These are phyloP conservation scores for Aphrocallistes beatrix DNA, from an alignment of 37 sponge, comb jelly and placozoan species.

Conservation along the genomic window DNA sequence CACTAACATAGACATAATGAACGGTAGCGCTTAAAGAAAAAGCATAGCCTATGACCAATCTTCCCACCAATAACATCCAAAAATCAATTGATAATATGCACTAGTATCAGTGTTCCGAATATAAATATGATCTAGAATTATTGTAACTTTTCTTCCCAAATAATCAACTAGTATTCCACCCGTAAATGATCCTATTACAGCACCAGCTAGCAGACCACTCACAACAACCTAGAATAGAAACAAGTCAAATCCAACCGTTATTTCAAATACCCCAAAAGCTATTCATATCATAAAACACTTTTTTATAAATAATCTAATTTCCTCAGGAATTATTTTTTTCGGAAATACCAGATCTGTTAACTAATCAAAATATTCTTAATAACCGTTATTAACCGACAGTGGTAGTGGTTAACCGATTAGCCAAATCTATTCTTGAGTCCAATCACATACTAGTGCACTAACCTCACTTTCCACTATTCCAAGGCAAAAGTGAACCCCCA, in stretches of 20 bases:
- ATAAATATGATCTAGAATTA: constrained; percentile 24
- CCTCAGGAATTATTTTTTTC: no score
- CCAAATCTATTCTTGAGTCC: not conserved
- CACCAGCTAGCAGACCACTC: not conserved
- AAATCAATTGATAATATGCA: not conserved
- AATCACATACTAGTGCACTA: not conserved
- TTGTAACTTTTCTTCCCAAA: not conserved
- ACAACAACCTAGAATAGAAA: not conserved
- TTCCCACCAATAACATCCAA: constrained; percentile 22
- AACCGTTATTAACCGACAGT: no score
- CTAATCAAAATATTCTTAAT: no score
- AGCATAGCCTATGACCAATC: constrained; percentile 41
- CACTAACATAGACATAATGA: constrained; percentile 35
- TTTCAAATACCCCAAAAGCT: no score
- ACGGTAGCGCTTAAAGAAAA: constrained; percentile 27
- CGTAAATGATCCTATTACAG: not conserved
- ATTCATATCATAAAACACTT: no score
- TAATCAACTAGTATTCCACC: not conserved
- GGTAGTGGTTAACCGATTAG: no score
- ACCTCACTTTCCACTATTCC: not conserved
- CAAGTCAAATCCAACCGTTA: no score
- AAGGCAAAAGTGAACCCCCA: not conserved
- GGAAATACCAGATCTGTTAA: no score
- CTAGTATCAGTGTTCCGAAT: constrained; percentile 26
- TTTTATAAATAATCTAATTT: no score